These are phyloP conservation scores for Lithophane ornitopus DNA, from an alignment of 2,888 invertebrate genomes.

Conservation along the genomic window DNA sequence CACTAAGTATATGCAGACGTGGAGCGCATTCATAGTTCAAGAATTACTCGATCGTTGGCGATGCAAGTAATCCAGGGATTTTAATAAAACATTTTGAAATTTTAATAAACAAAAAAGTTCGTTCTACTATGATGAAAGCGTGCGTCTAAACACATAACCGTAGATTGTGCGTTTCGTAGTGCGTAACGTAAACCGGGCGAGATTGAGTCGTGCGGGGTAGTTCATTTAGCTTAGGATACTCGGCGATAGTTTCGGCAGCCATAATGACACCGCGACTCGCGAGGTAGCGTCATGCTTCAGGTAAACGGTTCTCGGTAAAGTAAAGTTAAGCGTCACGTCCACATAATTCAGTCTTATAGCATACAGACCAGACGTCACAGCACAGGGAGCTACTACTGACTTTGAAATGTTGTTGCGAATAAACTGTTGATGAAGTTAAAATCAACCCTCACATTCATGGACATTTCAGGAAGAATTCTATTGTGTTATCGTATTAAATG, in stretches of 20 bases:
- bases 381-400: conserved; percentile 61
- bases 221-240: conserved; percentile 44
- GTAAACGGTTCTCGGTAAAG: conserved; percentile 49
- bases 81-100: conserved; percentile 20
- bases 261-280: conserved; percentile 51
- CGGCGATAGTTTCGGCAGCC: conserved; percentile 25
- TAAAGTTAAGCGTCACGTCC: conserved; percentile 74
- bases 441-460: no score
- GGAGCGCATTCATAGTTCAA: conserved; percentile 56
- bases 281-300: conserved; percentile 62
- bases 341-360: conserved; percentile 78
- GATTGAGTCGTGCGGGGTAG: conserved; percentile 53
- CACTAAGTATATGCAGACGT: conserved; percentile 75
- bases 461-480: no score
- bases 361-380: conserved; percentile 77
- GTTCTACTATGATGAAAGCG: conserved; percentile 65
- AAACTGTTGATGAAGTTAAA: no score
- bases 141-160: conserved; percentile 65
- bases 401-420: conserved; percentile 50
- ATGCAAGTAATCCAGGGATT: conserved; percentile 53
- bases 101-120: conserved; percentile 55
- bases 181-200: conserved; percentile 53
- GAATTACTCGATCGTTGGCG: conserved; percentile 52
- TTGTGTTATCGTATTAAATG: no score
- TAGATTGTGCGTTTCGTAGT: conserved; percentile 56